Base-by-base conservation (phyloP, 1,140 invertebrate species). In the Pristionchus pacificus region DNA sequence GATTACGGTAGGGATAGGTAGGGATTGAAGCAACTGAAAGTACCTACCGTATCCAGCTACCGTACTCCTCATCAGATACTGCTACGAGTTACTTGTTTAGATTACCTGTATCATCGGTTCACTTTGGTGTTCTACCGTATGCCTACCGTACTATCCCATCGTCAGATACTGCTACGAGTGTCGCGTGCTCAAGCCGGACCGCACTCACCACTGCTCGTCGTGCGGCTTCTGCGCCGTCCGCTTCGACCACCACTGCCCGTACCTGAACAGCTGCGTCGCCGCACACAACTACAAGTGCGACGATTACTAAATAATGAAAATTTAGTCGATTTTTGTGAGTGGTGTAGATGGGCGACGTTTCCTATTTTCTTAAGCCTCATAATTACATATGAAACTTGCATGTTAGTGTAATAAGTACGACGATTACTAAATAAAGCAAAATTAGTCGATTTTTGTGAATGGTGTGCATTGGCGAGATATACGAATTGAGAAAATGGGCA, bases 121-220 rank as follows among this genome's bases (percentile, higher is more conserved):
- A n/a, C n/a, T n/a, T n/a, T n/a, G n/a, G n/a, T n/a, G n/a, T n/a
- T n/a, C n/a, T n/a, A n/a, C n/a, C n/a, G n/a, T n/a, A n/a, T n/a
- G n/a, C n/a, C n/a, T n/a, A n/a, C n/a, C n/a, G n/a, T n/a, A n/a
- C n/a, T n/a, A n/a, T n/a, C n/a, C n/a, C n/a, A n/a, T n/a, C n/a
- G n/a, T n/a, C 61, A 77, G 76, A 19, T 80, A 80, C 60, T 83
- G 81, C 70, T 59, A 75, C 30, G 68, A 78, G 65, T 83, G 81
- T 55, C 62, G 64, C 2, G 66, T 70, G 28, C 60, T 83, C 27
- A 83, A 83, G 71, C 81, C 81, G 30, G 81, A 83, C 70, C 70
- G 81, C 24, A 29, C 72, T 19, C 83, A 84, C 29, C 81, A 83
- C 69, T 83, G 81, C 70, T 71, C 73, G 24, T 68, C 77, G 15